Evolutionary conservation across 92 coral and sea anemone species (phyloP).

Genomic region (Paragorgia papillata): DNA sequence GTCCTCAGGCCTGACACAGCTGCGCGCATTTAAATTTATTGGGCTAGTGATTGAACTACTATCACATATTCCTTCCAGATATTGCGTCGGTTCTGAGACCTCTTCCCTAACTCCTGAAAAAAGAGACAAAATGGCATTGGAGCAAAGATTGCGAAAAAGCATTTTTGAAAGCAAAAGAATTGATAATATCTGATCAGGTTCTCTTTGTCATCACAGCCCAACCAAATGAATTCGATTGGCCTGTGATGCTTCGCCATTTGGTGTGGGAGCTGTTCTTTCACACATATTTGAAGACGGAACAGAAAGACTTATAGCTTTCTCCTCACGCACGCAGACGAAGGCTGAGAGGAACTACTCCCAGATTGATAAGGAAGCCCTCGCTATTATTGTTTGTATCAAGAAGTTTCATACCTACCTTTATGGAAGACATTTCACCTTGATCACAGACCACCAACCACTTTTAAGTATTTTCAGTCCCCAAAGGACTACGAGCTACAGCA

Average conservation of each 20-base stretch:
- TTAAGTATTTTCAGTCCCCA: not conserved
- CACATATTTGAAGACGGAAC: slow-evolving; percentile 27
- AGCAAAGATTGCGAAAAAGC: slow-evolving; percentile 12
- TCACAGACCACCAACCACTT: slow-evolving; percentile 62
- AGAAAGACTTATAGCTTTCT: slow-evolving; percentile 37
- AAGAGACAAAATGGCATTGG: slow-evolving; percentile 28
- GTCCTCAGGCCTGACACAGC: not conserved
- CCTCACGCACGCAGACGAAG: slow-evolving; percentile 20
- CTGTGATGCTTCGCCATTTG: slow-evolving; percentile 38
- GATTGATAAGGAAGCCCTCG: slow-evolving; percentile 44
- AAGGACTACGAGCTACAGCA: not conserved
- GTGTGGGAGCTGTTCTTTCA: slow-evolving; percentile 45
- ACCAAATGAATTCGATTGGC: slow-evolving; percentile 2
- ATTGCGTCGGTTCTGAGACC: slow-evolving; percentile 30
- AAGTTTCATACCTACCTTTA: slow-evolving; percentile 47
- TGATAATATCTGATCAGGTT: slow-evolving; percentile 27
- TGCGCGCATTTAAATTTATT: slow-evolving; percentile 37
- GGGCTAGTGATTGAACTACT: slow-evolving; percentile 28
- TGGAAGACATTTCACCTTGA: slow-evolving; percentile 57
- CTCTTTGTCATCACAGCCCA: slow-evolving; percentile 38
- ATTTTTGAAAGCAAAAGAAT: slow-evolving; percentile 27
- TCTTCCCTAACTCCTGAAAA: slow-evolving; percentile 22
- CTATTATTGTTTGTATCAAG: slow-evolving; percentile 50
- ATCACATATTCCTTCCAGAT: slow-evolving; percentile 31
- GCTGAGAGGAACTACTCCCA: slow-evolving; percentile 30